Conservation (phyloP, 2,797 vertebrate genomes). For the Phaenicophaeus curvirostris region DNA sequence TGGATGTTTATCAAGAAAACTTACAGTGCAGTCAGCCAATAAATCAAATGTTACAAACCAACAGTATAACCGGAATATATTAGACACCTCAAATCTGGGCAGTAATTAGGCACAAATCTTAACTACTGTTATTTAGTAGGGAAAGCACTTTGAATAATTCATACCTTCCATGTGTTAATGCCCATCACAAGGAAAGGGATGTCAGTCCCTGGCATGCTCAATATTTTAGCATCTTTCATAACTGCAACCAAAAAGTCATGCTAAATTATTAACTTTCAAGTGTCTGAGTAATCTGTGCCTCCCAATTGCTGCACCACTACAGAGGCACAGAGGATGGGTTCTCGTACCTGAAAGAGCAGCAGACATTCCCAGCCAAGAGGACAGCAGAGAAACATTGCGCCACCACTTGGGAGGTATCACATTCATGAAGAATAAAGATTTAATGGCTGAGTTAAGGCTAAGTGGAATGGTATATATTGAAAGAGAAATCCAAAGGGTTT, state of each 20-base stretch:
- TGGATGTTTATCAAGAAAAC: not conserved
- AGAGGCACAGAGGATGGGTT: not conserved
- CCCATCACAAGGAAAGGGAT: not conserved
- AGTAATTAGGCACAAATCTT: not conserved
- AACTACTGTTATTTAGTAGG: not conserved
- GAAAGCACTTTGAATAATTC: not conserved
- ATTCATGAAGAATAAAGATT: not conserved
- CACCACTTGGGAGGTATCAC: not conserved
- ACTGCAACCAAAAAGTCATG: not conserved
- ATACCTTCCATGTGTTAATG: not conserved
- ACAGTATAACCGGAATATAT: not conserved
- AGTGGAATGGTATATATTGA: not conserved
- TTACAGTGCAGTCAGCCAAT: not conserved
- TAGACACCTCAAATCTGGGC: not conserved
- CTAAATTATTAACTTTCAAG: slow-evolving; percentile 11
- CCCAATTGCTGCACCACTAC: not conserved
- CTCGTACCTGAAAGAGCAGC: not conserved
- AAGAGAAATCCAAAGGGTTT: not conserved
- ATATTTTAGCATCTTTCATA: not conserved
- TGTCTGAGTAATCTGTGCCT: not conserved
- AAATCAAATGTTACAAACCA: not conserved
- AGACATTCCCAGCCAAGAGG: not conserved
- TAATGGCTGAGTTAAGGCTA: not conserved
- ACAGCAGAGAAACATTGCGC: not conserved
- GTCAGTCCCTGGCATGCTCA: not conserved